These are phyloP conservation scores for Sebastes iracundus DNA, from an alignment of 2,797 vertebrate genomes.

Conservation along the genomic window DNA sequence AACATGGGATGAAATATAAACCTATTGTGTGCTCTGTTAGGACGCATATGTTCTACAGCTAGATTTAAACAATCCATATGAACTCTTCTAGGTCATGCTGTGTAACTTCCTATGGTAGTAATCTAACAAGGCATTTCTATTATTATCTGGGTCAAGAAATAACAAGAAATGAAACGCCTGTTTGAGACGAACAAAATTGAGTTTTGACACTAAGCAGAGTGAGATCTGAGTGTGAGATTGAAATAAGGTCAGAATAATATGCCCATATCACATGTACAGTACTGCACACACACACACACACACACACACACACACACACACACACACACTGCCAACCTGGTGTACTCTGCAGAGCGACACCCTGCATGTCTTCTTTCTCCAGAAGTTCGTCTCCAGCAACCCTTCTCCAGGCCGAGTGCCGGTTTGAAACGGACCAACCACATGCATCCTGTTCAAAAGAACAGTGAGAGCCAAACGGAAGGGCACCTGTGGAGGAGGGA, in stretches of 20 bases:
- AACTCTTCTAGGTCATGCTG: not conserved
- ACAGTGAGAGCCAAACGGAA: slow-evolving; percentile 88
- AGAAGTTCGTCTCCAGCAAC: slow-evolving; percentile 69
- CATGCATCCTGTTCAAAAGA: slow-evolving; percentile 88
- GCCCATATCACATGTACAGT: not conserved
- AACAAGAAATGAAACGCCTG: not conserved
- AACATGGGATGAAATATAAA: not conserved
- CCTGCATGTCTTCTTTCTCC: slow-evolving; percentile 68
- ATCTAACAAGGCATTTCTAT: slow-evolving; percentile 13
- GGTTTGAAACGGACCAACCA: slow-evolving; percentile 84
- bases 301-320: slow-evolving; percentile 2
- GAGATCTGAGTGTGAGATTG: not conserved
- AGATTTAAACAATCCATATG: slow-evolving; percentile 4
- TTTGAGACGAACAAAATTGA: not conserved
- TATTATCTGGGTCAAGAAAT: not conserved
- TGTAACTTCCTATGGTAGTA: slow-evolving; percentile 27
- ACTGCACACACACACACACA: not conserved
- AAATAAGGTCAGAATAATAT: not conserved
- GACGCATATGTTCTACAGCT: slow-evolving; percentile 1
- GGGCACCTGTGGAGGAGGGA: slow-evolving; percentile 69
- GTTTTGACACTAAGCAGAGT: slow-evolving; percentile 1
- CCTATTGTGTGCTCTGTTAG: not conserved
- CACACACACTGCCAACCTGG: slow-evolving; percentile 76
- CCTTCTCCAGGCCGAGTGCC: slow-evolving; percentile 81
- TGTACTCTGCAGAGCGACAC: slow-evolving; percentile 80